These are phyloP conservation scores for Melieria picta DNA, from an alignment of 2,888 invertebrate species.

Conservation along the genomic window DNA sequence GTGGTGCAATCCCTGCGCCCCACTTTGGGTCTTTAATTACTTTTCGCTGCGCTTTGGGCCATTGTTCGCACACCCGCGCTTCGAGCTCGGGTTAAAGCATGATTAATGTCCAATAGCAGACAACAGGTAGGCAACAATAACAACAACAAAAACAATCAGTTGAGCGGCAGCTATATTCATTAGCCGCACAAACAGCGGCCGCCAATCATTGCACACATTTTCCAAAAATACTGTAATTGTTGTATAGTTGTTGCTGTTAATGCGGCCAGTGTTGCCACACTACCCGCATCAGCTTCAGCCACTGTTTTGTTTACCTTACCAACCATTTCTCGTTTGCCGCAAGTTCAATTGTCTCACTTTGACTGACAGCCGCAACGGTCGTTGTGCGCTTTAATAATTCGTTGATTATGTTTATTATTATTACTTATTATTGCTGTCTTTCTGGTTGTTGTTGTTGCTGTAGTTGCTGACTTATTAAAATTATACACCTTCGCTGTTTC, in stretches of 20 bases:
- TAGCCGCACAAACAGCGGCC: background rate
- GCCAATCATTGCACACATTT: background rate
- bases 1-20: no score
- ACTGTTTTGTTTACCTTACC: background rate
- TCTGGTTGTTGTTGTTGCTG: background rate
- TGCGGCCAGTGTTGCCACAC: background rate
- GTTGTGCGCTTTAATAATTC: background rate
- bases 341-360: no score
- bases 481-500: no score
- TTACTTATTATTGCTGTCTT: background rate
- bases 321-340: background rate
- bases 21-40: conserved; percentile 8
- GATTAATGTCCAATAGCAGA: conserved; percentile 39
- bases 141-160: background rate
- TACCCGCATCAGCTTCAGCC: background rate
- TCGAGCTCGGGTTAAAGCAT: conserved; percentile 30
- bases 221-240: background rate
- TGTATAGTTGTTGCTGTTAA: background rate
- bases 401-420: conserved; percentile 13
- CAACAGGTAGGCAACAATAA: background rate
- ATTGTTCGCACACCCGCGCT: conserved; percentile 17
- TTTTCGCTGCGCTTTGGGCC: no score
- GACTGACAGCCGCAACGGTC: background rate
- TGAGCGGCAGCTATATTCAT: background rate
- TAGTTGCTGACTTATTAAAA: background rate